phyloP scores from a whole-genome alignment of 2,888 invertebrate genomes.

The Phrixothrix hirtus region DNA sequence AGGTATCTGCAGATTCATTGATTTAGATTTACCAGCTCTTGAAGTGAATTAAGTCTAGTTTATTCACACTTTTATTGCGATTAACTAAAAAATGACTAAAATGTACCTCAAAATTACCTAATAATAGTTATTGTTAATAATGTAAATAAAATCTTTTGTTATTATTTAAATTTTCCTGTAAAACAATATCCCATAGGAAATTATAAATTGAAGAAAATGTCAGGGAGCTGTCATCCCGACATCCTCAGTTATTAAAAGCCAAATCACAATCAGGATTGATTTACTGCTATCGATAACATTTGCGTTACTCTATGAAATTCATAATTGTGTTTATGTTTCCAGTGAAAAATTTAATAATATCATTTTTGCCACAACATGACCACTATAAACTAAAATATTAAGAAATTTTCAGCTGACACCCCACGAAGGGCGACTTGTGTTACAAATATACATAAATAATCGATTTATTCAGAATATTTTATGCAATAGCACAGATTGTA shows the following conservation, averaged over 20 bases:
- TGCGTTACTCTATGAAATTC: conserved; percentile 46
- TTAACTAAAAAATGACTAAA: too few species aligned
- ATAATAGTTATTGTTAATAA: too few species aligned
- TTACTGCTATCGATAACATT: conserved; percentile 52
- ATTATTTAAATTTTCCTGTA: conserved; percentile 7
- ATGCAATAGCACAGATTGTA: too few species aligned
- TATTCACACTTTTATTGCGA: too few species aligned
- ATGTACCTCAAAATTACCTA: too few species aligned
- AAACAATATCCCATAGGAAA: conserved; percentile 15
- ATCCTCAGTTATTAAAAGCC: conserved; percentile 48
- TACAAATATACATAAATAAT: conserved; percentile 9
- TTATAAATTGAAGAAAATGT: conserved; percentile 19
- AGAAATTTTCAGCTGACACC: conserved; percentile 10
- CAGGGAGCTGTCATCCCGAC: conserved; percentile 40
- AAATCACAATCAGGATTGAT: conserved; percentile 50
- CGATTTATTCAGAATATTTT: conserved; percentile 1
- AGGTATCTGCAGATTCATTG: too few species aligned
- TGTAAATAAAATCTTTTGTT: too few species aligned
- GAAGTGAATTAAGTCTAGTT: too few species aligned
- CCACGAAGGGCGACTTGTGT: conserved; percentile 10
- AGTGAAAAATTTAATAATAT: conserved; percentile 47
- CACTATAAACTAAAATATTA: conserved; percentile 7
- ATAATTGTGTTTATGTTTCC: conserved; percentile 52
- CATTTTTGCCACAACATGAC: conserved; percentile 13
- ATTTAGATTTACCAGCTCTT: too few species aligned